A percentile compares a stretch with the other conserved stretches of the same genome.
Conservation (phyloP, 2,797 vertebrate genomes). For the Orientallactaga sibirica region DNA sequence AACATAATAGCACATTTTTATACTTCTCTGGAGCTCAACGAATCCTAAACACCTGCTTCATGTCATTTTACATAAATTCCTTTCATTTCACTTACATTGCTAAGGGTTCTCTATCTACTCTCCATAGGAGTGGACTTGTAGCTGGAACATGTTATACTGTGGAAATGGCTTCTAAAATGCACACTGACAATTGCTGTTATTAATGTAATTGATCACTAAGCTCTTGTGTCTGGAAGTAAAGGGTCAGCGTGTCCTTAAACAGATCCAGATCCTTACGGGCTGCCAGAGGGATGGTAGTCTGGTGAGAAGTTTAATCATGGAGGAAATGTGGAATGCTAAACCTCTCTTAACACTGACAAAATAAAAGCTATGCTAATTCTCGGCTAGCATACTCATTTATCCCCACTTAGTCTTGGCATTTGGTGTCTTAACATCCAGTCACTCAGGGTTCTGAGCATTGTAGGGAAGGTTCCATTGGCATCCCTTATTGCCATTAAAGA, state of each 20-base stretch:
- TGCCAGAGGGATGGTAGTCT: constrained; percentile 53
- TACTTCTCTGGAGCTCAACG: not conserved
- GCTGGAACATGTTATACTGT: constrained; percentile 67
- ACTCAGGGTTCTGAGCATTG: constrained; percentile 87
- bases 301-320: constrained; percentile 51
- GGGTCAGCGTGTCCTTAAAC: constrained; percentile 62
- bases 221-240: constrained; percentile 60
- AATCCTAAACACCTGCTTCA: constrained; percentile 72
- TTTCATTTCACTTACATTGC: constrained; percentile 66
- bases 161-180: constrained; percentile 71
- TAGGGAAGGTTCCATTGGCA: constrained; percentile 92
- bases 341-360: constrained; percentile 12
- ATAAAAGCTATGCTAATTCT: constrained; percentile 1
- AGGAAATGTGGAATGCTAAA: constrained; percentile 55
- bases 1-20: not conserved
- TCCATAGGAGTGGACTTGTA: constrained; percentile 60
- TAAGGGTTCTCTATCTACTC: constrained; percentile 62
- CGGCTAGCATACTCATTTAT: not conserved
- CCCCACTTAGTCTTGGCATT: constrained; percentile 64
- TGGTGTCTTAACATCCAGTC: constrained; percentile 72
- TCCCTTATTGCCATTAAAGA: constrained; percentile 92
- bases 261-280: constrained; percentile 62
- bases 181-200: constrained; percentile 80
- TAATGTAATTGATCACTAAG: constrained; percentile 74
- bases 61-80: constrained; percentile 75